Base-by-base conservation (phyloP, 2,113 vertebrate genomes). In the Zosterops japonicus region DNA sequence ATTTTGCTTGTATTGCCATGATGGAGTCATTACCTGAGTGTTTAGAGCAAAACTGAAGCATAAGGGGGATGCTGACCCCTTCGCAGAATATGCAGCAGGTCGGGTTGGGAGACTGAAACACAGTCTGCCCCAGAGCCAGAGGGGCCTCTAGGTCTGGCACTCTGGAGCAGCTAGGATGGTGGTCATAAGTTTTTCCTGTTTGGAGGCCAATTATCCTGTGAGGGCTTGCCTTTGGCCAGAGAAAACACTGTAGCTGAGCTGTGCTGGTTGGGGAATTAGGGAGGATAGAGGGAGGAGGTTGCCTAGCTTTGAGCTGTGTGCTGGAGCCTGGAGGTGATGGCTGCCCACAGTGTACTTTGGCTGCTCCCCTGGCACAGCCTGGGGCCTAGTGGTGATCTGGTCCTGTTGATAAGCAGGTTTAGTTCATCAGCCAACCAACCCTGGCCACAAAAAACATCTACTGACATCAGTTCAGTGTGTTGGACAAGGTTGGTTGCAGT, bases 221-320 rank as follows among this genome's bases (percentile, higher is more conserved):
- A 29, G 63, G 72, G 69, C 46, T 87, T 74, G 41, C 65, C 50
- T 87, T 81, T 87, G 57, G 57, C 94, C 53, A 63, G 92, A 82
- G 53, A 65, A 61, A 87, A 59, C 56, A 57, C 56, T 2, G 1
- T 15, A 61, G 59, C 64, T 89, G 56, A 91, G 74, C 63, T 85
- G 28, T 50, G 29, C 24, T 67, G 3, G 20, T 41, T 36, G 52
- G 20, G 41, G 67, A 79, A n/a, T 42, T 33, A 24, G 25, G 23
- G 59, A 68, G 61, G 61, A n/a, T 0, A 1, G 95, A 97, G 91
- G 94, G 98, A 97, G 94, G 95, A 98, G 75, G 91, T 97, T 8
- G 96, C 89, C 59, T 97, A 97, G 56, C 95, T 97, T 13, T 89
- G 94, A 82, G 98, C 97, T 96, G 98, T 98, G 83, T 98, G 98